phyloP scores from a whole-genome alignment of 2,113 vertebrate species.

The Xenopus tropicalis region UCB_Xtro_10.0 CM004444.2:180286001-180286500 shows the following conservation, averaged over 20 bases:
- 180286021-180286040: too few species aligned
- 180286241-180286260: background rate
- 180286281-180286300: background rate
- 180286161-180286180: background rate
- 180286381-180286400: conserved; percentile 18
- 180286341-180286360: background rate
- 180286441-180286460: conserved; percentile 36
- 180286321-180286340: background rate
- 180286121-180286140: too few species aligned
- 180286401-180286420: background rate
- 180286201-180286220: background rate
- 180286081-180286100: background rate
- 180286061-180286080: background rate
- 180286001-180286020: conserved; percentile 13
- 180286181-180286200: background rate
- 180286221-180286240: conserved; percentile 38
- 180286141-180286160: too few species aligned
- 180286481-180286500: background rate
- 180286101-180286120: background rate
- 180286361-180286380: conserved; percentile 20
- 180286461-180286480: background rate
- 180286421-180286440: background rate
- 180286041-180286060: background rate
- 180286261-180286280: background rate
- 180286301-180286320: conserved; percentile 34